A percentile compares a stretch with the other conserved stretches of the same genome.
Conservation (phyloP, 2,888 invertebrate species). For the Eupithecia inturbata region DNA sequence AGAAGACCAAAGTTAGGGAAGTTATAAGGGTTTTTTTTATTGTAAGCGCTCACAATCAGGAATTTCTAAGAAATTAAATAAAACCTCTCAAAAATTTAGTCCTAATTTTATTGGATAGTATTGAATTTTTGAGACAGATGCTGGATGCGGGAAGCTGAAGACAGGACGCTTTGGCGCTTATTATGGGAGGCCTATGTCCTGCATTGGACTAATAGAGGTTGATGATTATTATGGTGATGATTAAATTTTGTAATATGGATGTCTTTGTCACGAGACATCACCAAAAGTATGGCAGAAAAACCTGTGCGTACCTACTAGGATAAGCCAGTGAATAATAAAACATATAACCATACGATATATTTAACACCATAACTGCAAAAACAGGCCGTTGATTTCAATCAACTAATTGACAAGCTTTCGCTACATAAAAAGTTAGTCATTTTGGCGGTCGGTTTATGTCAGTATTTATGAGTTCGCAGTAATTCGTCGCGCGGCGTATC, state of each 20-base stretch:
- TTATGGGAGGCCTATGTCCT: too few species aligned
- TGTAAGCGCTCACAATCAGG: too few species aligned
- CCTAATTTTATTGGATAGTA: too few species aligned
- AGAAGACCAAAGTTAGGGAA: not conserved
- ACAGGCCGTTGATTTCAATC: constrained; percentile 24
- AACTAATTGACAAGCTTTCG: constrained; percentile 34
- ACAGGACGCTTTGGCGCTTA: too few species aligned
- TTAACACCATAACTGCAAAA: constrained; percentile 9
- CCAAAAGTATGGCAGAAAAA: not conserved
- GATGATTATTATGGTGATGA: too few species aligned
- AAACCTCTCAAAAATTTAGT: too few species aligned
- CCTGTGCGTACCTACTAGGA: not conserved
- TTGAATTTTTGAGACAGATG: too few species aligned
- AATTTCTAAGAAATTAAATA: too few species aligned
- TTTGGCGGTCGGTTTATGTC: constrained; percentile 44
- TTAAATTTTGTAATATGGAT: too few species aligned
- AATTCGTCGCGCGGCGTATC: constrained; percentile 43
- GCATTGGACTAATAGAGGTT: too few species aligned
- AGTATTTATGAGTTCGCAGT: constrained; percentile 54
- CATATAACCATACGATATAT: not conserved
- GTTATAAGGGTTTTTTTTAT: too few species aligned
- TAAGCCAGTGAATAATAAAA: not conserved
- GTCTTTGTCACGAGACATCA: not conserved
- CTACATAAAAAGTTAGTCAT: constrained; percentile 37
- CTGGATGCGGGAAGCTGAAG: too few species aligned